phyloP scores from a whole-genome alignment of 2,888 invertebrate genomes.

The Blera fallax region DNA sequence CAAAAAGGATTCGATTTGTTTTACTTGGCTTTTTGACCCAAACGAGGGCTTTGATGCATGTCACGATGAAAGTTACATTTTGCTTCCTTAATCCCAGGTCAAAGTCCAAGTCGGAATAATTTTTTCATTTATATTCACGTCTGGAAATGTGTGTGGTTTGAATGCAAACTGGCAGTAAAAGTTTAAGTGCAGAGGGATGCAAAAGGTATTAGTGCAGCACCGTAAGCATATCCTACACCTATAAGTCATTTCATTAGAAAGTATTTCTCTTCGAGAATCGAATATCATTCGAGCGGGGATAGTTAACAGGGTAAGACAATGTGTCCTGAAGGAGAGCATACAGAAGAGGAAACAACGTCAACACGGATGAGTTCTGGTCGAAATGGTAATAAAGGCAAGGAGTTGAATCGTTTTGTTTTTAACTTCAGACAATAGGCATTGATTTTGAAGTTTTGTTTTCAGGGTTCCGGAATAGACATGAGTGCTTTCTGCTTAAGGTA shows the following conservation, averaged over 20 bases:
- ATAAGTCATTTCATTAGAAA: conserved; percentile 15
- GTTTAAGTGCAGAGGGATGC: neutral
- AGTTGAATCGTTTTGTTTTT: no score
- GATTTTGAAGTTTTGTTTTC: no score
- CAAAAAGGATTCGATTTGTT: conserved; percentile 5
- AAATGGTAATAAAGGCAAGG: no score
- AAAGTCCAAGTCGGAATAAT: conserved; percentile 17
- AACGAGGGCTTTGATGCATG: conserved; percentile 6
- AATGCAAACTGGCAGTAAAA: neutral
- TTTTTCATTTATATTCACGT: conserved; percentile 45
- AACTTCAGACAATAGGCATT: no score
- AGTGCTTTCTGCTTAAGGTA: no score
- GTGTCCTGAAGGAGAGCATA: neutral
- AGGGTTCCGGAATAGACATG: no score
- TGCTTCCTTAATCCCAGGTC: neutral
- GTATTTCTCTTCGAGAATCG: neutral
- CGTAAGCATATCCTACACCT: neutral
- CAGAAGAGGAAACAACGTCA: neutral
- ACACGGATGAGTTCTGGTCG: no score
- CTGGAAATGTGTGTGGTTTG: neutral
- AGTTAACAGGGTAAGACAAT: neutral
- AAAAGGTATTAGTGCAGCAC: neutral
- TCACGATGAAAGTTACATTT: conserved; percentile 21
- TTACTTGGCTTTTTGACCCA: conserved; percentile 11
- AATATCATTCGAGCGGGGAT: neutral